A percentile compares a stretch with the other conserved stretches of the same genome.
These are phyloP conservation scores for Diplazon laetatorius DNA, from an alignment of 2,888 invertebrate species.

Conservation along the genomic window DNA sequence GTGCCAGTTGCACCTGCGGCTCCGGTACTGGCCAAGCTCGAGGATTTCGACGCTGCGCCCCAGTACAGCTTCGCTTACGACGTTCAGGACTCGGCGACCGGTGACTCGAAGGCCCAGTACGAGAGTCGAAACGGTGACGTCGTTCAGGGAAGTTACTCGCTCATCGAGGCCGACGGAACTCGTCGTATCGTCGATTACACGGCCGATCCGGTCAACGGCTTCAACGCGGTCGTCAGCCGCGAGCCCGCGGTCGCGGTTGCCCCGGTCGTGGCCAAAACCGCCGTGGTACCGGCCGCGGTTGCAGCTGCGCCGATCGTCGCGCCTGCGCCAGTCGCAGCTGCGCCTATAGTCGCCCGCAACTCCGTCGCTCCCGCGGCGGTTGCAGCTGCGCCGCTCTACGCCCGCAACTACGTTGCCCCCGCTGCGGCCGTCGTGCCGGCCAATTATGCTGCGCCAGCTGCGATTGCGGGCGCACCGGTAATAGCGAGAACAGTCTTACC, in stretches of 20 bases:
- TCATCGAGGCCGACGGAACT: constrained; percentile 84
- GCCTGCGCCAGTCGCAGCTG: constrained; percentile 49
- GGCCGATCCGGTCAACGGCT: constrained; percentile 66
- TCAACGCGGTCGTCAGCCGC: constrained; percentile 63
- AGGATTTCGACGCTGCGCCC: constrained; percentile 70
- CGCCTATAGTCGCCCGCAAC: constrained; percentile 46
- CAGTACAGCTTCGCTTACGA: constrained; percentile 73
- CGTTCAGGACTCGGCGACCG: constrained; percentile 70
- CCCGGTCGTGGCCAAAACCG: constrained; percentile 53
- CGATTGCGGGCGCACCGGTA: constrained; percentile 48
- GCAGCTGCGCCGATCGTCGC: constrained; percentile 55
- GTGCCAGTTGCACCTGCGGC: constrained; percentile 65
- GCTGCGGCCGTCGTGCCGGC: constrained; percentile 30
- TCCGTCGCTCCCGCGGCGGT: constrained; percentile 62
- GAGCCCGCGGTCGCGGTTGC: constrained; percentile 61
- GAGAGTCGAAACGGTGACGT: constrained; percentile 65
- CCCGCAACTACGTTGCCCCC: constrained; percentile 65
- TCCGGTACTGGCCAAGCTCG: constrained; percentile 72
- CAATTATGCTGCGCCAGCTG: constrained; percentile 26
- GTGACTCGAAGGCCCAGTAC: constrained; percentile 70
- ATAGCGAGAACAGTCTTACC: constrained; percentile 13
- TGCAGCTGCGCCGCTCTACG: constrained; percentile 70
- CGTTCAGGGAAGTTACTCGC: constrained; percentile 76
- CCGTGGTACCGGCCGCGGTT: constrained; percentile 22
- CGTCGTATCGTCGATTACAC: constrained; percentile 64